A percentile compares a stretch with the other conserved stretches of the same genome.
These are phyloP conservation scores for Onthophagus sagittarius DNA, from an alignment of 2,888 invertebrate genomes.

Conservation along the genomic window DNA sequence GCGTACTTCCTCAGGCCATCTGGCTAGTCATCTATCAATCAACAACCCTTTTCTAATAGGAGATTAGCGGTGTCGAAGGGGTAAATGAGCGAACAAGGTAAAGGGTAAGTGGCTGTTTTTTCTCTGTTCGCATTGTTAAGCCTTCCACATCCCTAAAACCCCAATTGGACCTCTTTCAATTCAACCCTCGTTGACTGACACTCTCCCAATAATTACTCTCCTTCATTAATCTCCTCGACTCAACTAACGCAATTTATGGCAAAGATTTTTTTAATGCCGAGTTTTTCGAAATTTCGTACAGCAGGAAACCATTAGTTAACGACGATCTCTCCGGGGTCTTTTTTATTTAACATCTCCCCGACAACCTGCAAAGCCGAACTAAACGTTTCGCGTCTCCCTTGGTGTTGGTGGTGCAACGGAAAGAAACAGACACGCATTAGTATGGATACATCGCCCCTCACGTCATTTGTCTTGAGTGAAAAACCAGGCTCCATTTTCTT, in stretches of 20 bases:
- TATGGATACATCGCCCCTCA: slow-evolving; percentile 43
- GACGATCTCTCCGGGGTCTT: not conserved
- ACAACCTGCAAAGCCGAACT: not conserved
- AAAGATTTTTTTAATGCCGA: not conserved
- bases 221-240: not conserved
- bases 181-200: slow-evolving; percentile 3
- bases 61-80: slow-evolving; percentile 6
- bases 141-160: not conserved
- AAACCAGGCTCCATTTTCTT: slow-evolving; percentile 49
- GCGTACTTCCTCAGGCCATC: slow-evolving; percentile 42
- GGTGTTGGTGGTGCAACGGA: not conserved
- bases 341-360: not conserved
- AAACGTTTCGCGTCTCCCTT: not conserved
- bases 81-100: slow-evolving; percentile 26
- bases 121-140: not conserved
- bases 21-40: slow-evolving; percentile 36
- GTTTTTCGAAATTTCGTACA: not conserved
- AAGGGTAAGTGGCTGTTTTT: slow-evolving; percentile 13
- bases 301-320: not conserved
- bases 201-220: not conserved
- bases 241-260: not conserved
- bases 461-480: slow-evolving; percentile 50
- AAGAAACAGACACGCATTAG: slow-evolving; percentile 36
- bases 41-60: slow-evolving; percentile 27
- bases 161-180: not conserved